Base-by-base conservation (phyloP, 2,888 invertebrate genomes). In the Caenorhabditis sinica region DNA sequence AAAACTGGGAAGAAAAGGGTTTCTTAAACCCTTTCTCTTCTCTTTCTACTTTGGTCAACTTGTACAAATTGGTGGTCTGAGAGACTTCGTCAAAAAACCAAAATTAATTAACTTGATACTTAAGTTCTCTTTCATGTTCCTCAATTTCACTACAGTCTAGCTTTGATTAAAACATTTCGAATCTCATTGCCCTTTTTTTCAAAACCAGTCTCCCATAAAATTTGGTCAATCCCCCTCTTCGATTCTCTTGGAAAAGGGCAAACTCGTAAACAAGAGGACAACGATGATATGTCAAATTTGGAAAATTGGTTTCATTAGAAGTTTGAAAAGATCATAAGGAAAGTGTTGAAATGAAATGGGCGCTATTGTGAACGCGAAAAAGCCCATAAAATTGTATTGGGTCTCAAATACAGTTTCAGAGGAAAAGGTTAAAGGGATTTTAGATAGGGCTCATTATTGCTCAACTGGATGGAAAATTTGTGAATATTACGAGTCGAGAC, bases 181-280 rank as follows among this genome's bases (percentile, higher is more conserved):
- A 5, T 25, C 25, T 8, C 2, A 40, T 40, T 53, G 23, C 20
- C n/a, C 20, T 17, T 28, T 30, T 58, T 17, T 17, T 28, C 25
- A 65, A 68, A 68, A 68, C 36, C 53, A 36, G 51, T 53, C 53
- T 53, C 25, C 20, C 53, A 36, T 53, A 15, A 53, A 68, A 68
- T 68, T 53, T 53, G 28, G 23, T 25, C 36, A 30, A 17, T 36
- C 36, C 33, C 13, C 13, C 40, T 11, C 6, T 40, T 2, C 11
- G 33, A 36, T 40, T 40, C 40, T 11, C 6, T 40, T 2, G 40
- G 33, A 36, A 61, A 61, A 36, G 30, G 61, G 58, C 28, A 58
- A 58, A 30, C 58, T 8, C 36, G n/a, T 60, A 28, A 60, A 53
- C 28, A 6, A 6, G 40, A 40, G n/a, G n/a, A n/a, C n/a, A n/a